Evolutionary conservation across 2,113 vertebrate genomes (phyloP).

Genomic region (Catagonus wagneri): DNA sequence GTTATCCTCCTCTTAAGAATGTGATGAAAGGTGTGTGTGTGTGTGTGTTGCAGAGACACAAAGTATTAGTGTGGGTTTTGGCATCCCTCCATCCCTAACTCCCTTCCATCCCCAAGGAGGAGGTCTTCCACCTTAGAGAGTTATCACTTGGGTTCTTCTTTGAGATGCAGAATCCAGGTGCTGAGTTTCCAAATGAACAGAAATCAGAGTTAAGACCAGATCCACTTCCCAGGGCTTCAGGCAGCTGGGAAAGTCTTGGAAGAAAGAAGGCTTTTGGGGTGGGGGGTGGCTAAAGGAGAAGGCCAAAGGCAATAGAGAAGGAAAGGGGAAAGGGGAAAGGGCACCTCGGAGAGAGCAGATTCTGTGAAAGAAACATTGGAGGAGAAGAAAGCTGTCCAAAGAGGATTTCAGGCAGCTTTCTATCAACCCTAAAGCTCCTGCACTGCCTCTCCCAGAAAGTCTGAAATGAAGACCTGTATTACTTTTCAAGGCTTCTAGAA

Average conservation of each 20-base stretch:
- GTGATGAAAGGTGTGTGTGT: not conserved
- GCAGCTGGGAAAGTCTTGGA: not conserved
- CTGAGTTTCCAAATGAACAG: not conserved
- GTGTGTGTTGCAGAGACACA: not conserved
- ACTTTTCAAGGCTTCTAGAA: not conserved
- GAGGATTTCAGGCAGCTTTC: not conserved
- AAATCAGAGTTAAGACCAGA: not conserved
- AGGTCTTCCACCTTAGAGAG: not conserved
- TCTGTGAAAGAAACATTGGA: not conserved
- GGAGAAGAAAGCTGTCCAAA: not conserved
- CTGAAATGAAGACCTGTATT: not conserved
- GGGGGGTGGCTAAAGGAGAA: not conserved
- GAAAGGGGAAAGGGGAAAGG: not conserved
- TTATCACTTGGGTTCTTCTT: not conserved
- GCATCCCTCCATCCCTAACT: not conserved
- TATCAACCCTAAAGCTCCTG: not conserved
- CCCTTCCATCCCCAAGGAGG: not conserved
- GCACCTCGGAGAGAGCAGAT: not conserved
- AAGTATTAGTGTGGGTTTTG: not conserved
- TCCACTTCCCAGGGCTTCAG: not conserved
- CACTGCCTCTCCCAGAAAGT: not conserved
- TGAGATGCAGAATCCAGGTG: not conserved
- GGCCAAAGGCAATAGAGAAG: not conserved
- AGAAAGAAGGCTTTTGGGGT: not conserved
- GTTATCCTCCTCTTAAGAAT: not conserved